Percentiles rank a stretch among this genome's conserved stretches.
phyloP scores from a whole-genome alignment of 2,888 invertebrate species.

The Protonemura montana region DNA sequence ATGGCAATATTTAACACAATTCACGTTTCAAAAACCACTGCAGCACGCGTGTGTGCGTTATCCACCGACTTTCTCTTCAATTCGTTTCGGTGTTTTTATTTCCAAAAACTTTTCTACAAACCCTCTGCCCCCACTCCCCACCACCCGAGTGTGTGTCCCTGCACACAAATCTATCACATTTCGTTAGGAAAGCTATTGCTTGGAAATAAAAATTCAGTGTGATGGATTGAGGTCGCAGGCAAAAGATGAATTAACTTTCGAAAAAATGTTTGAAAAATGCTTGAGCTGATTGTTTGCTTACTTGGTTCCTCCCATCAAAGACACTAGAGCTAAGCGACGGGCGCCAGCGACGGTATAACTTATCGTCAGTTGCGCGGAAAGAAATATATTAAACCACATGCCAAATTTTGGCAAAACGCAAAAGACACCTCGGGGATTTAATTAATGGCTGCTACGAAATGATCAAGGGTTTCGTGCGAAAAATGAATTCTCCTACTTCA shows the following conservation, averaged over 20 bases:
- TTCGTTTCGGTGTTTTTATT: neutral
- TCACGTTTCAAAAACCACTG: neutral
- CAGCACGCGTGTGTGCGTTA: neutral
- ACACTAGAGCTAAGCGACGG: neutral
- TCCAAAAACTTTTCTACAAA: no score
- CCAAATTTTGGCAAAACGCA: neutral
- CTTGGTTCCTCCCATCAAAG: neutral
- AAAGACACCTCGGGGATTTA: slow-evolving; percentile 5
- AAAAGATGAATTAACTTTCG: neutral
- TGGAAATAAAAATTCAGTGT: neutral
- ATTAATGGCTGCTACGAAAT: neutral
- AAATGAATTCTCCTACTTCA: neutral
- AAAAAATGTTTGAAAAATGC: neutral
- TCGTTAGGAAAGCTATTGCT: neutral
- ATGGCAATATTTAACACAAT: neutral
- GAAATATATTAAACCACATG: no score
- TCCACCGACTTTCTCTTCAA: neutral
- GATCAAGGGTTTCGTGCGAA: slow-evolving; percentile 12
- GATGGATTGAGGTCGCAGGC: neutral
- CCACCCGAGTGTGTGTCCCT: neutral
- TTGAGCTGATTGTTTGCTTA: neutral
- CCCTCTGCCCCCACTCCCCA: no score
- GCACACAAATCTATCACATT: neutral
- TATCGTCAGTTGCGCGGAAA: neutral
- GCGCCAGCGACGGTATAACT: neutral